These are phyloP conservation scores for Ceyx melanurus DNA, from an alignment of 2,113 vertebrate species.

Conservation along the genomic window DNA sequence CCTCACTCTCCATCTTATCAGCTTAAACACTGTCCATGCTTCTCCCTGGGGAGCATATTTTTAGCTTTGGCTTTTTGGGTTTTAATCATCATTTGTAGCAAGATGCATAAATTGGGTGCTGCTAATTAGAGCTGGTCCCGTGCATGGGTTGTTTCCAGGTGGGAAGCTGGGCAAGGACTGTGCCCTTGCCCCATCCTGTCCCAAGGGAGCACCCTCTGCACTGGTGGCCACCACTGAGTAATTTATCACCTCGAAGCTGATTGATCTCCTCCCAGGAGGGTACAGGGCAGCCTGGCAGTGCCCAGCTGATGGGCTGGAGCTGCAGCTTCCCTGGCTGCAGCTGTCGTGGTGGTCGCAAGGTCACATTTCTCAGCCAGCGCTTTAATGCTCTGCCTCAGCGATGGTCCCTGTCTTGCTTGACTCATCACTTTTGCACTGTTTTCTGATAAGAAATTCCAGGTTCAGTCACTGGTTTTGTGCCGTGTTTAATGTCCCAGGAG, in stretches of 20 bases:
- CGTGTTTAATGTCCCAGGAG: accelerated
- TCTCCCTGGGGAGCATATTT: background rate
- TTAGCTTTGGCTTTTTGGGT: background rate
- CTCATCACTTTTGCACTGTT: background rate
- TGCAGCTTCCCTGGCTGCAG: background rate
- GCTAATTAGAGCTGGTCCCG: background rate
- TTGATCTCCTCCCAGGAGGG: background rate
- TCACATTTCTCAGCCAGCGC: background rate
- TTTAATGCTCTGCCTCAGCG: background rate
- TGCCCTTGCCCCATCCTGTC: background rate
- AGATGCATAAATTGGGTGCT: background rate
- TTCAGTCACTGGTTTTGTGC: background rate
- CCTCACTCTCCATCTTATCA: background rate
- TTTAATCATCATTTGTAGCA: background rate
- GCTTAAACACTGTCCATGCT: background rate
- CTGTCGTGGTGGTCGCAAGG: background rate
- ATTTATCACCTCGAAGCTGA: background rate
- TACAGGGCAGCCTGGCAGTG: accelerated
- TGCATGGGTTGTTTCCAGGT: accelerated
- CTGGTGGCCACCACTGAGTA: accelerated
- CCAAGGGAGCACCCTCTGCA: accelerated
- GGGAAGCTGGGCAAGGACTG: background rate
- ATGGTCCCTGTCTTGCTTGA: background rate
- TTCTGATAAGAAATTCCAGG: background rate
- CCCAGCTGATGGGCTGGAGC: background rate